These are phyloP conservation scores for Creontiades dilutus DNA, from an alignment of 2,888 invertebrate genomes.

Conservation along the genomic window DNA sequence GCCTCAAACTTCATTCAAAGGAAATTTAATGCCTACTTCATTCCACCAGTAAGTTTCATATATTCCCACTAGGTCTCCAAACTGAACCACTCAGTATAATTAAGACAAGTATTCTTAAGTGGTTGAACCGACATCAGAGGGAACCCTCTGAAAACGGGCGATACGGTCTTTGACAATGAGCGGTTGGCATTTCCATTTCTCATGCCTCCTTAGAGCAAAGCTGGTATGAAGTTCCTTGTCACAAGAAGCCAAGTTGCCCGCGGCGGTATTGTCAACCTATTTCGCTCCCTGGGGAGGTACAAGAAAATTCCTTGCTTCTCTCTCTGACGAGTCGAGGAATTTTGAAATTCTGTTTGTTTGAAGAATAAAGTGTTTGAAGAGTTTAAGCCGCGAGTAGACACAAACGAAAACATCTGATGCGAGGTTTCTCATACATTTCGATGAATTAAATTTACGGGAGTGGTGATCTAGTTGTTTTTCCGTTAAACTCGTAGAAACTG, in stretches of 20 bases:
- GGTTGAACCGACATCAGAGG: too few species aligned
- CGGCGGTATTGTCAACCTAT: not conserved
- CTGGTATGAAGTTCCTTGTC: not conserved
- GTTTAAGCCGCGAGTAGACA: not conserved
- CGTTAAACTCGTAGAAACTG: too few species aligned
- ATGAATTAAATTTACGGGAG: not conserved
- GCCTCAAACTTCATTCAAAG: too few species aligned
- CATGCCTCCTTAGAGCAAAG: conserved; percentile 14
- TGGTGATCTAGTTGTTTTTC: not conserved
- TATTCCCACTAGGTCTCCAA: too few species aligned
- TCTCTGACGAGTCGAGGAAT: not conserved
- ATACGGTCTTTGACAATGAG: too few species aligned
- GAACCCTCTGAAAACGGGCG: too few species aligned
- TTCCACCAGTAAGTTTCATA: too few species aligned
- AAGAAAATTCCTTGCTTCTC: not conserved
- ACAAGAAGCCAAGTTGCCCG: conserved; percentile 20
- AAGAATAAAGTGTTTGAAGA: not conserved
- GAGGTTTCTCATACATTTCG: not conserved
- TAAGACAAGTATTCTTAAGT: too few species aligned
- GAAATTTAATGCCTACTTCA: too few species aligned
- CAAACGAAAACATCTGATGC: not conserved
- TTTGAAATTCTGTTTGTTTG: not conserved
- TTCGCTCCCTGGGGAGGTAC: not conserved
- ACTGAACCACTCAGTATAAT: too few species aligned
- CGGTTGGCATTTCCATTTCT: conserved; percentile 1